Percentiles rank a stretch among this genome's conserved stretches.
Conservation (phyloP, 2,113 vertebrate species). For the Oryzias javanicus region DNA sequence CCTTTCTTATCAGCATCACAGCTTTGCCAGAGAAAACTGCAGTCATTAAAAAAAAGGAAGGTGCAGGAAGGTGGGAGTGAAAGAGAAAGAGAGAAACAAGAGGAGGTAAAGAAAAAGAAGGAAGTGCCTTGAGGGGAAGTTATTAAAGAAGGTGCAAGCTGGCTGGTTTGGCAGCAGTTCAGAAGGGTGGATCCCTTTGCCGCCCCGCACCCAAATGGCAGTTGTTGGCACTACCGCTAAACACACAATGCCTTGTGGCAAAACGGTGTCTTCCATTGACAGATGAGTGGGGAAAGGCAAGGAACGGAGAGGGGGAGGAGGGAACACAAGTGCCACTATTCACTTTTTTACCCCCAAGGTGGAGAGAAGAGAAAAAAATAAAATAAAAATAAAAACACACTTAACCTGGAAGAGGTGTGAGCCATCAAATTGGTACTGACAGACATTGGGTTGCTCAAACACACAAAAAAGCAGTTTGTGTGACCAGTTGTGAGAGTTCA, state of each 20-base stretch:
- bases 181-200: constrained; percentile 76
- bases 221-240: constrained; percentile 79
- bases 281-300: constrained; percentile 65
- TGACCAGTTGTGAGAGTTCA: not conserved
- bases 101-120: constrained; percentile 57
- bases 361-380: constrained; percentile 18
- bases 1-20: constrained; percentile 78
- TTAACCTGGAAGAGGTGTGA: constrained; percentile 71
- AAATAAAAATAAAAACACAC: constrained; percentile 38
- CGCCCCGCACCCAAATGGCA: constrained; percentile 76
- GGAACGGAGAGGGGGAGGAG: constrained; percentile 47
- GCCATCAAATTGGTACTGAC: constrained; percentile 55
- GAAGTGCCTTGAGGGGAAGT: constrained; percentile 76
- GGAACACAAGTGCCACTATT: constrained; percentile 62
- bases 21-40: constrained; percentile 73
- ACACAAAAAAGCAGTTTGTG: not conserved
- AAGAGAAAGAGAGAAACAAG: constrained; percentile 45
- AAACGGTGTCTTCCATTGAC: constrained; percentile 75
- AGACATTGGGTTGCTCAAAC: constrained; percentile 27
- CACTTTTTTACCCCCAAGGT: constrained; percentile 49
- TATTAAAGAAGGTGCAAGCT: constrained; percentile 77
- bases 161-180: constrained; percentile 78
- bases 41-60: constrained; percentile 60
- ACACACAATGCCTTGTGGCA: constrained; percentile 81
- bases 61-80: constrained; percentile 63